phyloP scores from a whole-genome alignment of 2,888 invertebrate species.

The Lepidocyrtoides sp. region DNA sequence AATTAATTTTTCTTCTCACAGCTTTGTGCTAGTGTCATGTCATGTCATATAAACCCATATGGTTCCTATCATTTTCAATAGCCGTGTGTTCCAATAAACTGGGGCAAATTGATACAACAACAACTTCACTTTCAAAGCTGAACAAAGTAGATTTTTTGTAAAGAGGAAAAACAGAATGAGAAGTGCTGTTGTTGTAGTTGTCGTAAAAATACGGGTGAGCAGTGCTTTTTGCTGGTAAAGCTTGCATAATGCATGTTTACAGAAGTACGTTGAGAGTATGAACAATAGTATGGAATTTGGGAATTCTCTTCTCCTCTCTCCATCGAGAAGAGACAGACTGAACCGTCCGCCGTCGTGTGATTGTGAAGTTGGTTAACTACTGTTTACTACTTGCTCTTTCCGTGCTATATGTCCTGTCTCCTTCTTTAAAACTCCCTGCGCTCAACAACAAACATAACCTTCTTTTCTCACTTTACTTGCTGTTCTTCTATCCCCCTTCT shows the following conservation, averaged over 20 bases:
- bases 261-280: neutral
- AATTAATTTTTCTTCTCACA: neutral
- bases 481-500: neutral
- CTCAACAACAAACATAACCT: constrained; percentile 2
- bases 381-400: constrained; percentile 63
- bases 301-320: neutral
- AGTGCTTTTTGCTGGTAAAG: constrained; percentile 29
- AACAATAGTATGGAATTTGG: constrained; percentile 47
- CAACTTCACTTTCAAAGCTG: neutral
- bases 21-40: neutral
- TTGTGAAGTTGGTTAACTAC: constrained; percentile 63
- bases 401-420: constrained; percentile 2
- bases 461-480: constrained; percentile 25
- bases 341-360: constrained; percentile 10
- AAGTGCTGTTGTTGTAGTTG: constrained; percentile 5
- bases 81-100: constrained; percentile 1
- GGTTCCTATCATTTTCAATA: constrained; percentile 49
- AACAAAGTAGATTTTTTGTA: constrained; percentile 54
- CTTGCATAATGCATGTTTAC: constrained; percentile 25
- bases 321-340: neutral
- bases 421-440: constrained; percentile 32
- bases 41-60: constrained; percentile 54
- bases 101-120: constrained; percentile 66
- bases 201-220: constrained; percentile 31
- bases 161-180: neutral